These are phyloP conservation scores for Craniophora ligustri DNA, from an alignment of 2,888 invertebrate genomes.

Conservation along the genomic window DNA sequence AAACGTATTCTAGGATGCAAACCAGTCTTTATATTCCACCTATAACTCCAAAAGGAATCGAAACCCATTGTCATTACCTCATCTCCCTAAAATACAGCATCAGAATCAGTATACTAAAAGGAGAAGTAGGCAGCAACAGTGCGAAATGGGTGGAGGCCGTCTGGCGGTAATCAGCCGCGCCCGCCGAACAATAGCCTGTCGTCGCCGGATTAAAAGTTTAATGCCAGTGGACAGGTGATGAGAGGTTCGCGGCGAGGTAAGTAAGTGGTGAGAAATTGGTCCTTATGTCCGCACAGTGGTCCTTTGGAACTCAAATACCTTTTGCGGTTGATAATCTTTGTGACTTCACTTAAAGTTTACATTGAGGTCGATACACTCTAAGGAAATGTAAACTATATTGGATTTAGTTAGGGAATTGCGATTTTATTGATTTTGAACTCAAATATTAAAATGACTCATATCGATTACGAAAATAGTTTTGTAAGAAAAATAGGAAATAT, in stretches of 20 bases:
- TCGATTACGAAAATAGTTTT: too few relatives aligned
- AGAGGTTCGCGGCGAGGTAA: conserved; percentile 30
- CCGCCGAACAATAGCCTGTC: conserved; percentile 74
- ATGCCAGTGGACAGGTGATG: conserved; percentile 50
- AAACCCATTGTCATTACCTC: conserved; percentile 22
- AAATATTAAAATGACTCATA: too few relatives aligned
- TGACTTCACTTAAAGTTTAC: neutral
- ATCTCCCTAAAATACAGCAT: conserved; percentile 9
- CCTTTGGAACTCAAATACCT: neutral
- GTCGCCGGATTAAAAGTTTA: conserved; percentile 82
- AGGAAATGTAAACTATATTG: too few relatives aligned
- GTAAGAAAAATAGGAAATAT: too few relatives aligned
- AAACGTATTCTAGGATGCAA: too few relatives aligned
- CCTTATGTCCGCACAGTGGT: neutral
- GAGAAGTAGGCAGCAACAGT: conserved; percentile 33
- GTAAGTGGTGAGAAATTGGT: neutral
- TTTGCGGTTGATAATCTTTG: neutral
- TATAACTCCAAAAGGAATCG: conserved; percentile 4
- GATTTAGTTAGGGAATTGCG: too few relatives aligned
- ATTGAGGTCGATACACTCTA: too few relatives aligned
- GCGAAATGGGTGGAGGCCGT: conserved; percentile 49
- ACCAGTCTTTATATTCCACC: too few relatives aligned
- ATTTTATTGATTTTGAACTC: too few relatives aligned
- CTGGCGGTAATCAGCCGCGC: conserved; percentile 74
- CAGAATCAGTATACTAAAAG: conserved; percentile 37